phyloP scores from a whole-genome alignment of 2,797 vertebrate species.

The Tapirus indicus region DNA sequence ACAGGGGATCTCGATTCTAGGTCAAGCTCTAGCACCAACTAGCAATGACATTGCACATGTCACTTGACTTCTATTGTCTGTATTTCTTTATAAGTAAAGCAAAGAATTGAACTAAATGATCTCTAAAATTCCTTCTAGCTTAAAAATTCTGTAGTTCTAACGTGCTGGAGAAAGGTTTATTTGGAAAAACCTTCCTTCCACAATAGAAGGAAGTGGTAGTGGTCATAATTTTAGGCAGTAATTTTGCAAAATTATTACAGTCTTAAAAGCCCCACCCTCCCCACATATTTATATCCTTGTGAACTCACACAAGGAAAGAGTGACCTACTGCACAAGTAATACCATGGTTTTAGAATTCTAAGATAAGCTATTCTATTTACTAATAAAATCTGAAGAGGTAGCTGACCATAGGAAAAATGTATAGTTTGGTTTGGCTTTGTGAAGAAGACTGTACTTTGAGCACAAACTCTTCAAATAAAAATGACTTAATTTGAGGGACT shows the following conservation, averaged over 20 bases:
- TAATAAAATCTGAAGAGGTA: background rate
- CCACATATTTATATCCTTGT: background rate
- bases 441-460: background rate
- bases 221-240: background rate
- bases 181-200: background rate
- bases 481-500: background rate
- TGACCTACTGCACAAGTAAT: background rate
- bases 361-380: background rate
- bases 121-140: background rate
- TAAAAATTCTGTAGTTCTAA: background rate
- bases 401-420: background rate
- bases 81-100: background rate
- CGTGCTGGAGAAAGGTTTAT: background rate
- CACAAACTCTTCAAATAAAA: background rate
- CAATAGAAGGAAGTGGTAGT: background rate
- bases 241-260: background rate
- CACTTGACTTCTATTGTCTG: background rate
- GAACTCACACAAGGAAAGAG: background rate
- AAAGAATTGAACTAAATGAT: background rate
- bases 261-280: background rate
- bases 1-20: background rate
- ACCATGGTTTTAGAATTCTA: background rate
- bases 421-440: background rate
- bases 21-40: background rate
- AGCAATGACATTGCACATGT: background rate